These are phyloP conservation scores for Drosophila pegasa DNA, from an alignment of 2,888 invertebrate genomes.

Conservation along the genomic window DNA sequence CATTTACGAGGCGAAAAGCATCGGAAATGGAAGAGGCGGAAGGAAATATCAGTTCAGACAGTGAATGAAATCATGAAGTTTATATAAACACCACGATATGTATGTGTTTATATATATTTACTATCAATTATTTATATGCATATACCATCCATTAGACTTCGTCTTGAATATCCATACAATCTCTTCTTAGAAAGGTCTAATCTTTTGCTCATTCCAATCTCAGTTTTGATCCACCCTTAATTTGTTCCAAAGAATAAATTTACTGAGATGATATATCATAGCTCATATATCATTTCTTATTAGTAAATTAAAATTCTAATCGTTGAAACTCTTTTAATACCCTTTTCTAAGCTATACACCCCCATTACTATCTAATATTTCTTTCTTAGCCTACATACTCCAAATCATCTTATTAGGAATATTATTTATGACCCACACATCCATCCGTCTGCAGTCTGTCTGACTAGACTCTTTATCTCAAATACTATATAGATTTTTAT, in stretches of 20 bases:
- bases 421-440: neutral
- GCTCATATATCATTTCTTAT: neutral
- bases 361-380: neutral
- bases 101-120: neutral
- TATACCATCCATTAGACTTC: neutral
- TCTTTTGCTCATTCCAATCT: neutral
- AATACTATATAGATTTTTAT: neutral
- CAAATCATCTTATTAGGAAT: too few species aligned
- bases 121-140: too few species aligned
- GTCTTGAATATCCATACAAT: neutral
- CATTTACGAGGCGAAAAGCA: slow-evolving; percentile 23
- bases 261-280: neutral
- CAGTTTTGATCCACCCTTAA: neutral
- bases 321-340: neutral
- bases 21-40: slow-evolving; percentile 20
- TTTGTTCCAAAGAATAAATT: neutral
- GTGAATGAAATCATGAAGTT: neutral
- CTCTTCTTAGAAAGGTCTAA: neutral
- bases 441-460: neutral
- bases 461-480: neutral
- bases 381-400: neutral
- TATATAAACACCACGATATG: neutral
- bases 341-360: neutral
- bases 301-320: neutral
- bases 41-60: slow-evolving; percentile 18